Conservation (phyloP, 2,888 invertebrate species). For the Matsumyia berberina region DNA sequence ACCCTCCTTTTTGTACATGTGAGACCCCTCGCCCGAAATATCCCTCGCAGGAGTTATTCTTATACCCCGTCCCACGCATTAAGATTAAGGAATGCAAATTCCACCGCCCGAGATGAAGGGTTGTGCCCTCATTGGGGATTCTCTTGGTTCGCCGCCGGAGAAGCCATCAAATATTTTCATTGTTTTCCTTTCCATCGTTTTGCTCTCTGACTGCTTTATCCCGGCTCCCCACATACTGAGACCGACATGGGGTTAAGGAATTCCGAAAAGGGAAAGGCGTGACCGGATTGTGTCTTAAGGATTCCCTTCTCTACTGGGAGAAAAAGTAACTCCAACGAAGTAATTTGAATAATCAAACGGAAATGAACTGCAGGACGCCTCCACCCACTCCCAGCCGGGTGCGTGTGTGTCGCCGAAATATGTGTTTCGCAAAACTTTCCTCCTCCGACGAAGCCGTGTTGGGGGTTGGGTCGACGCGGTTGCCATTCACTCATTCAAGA, state of each 20-base stretch:
- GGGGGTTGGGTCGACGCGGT: neutral
- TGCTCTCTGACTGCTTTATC: constrained; percentile 30
- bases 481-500: constrained; percentile 28
- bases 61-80: constrained; percentile 28
- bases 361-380: constrained; percentile 38
- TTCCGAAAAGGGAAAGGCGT: constrained; percentile 45
- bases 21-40: constrained; percentile 14
- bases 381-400: neutral
- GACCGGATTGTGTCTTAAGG: constrained; percentile 48
- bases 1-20: neutral
- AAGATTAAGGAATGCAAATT: constrained; percentile 58
- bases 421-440: constrained; percentile 7
- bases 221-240: neutral
- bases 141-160: constrained; percentile 2
- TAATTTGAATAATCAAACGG: constrained; percentile 57
- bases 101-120: constrained; percentile 5
- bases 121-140: constrained; percentile 20
- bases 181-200: constrained; percentile 21
- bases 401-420: neutral
- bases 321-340: constrained; percentile 27
- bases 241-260: neutral
- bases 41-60: constrained; percentile 27
- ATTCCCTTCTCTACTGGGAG: neutral
- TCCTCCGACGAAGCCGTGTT: neutral
- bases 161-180: constrained; percentile 51